phyloP scores from a whole-genome alignment of 2,797 vertebrate genomes.

The Psittacula echo region DNA sequence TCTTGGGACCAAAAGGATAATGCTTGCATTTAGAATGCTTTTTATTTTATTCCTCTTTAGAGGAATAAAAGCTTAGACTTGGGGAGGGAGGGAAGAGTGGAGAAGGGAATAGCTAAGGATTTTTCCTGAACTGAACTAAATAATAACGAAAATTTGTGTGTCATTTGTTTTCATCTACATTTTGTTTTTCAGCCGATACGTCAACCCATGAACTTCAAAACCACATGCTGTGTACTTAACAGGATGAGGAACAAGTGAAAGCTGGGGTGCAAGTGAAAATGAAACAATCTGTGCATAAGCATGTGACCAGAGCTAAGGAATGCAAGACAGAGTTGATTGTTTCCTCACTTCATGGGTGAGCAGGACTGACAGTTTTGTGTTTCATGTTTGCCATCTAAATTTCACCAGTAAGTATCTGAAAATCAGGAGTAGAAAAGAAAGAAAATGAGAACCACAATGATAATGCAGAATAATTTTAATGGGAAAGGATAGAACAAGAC shows the following conservation, averaged over 20 bases:
- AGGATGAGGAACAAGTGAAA: not conserved
- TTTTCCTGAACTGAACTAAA: not conserved
- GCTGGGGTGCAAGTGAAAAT: not conserved
- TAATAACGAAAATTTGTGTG: not conserved
- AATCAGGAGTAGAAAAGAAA: not conserved
- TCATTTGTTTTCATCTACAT: not conserved
- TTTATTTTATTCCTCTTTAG: not conserved
- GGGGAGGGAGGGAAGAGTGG: accelerated
- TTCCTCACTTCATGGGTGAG: not conserved
- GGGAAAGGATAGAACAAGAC: not conserved
- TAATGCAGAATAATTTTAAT: slow-evolving; percentile 27
- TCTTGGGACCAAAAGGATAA: not conserved
- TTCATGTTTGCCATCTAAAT: not conserved
- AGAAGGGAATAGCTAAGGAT: not conserved
- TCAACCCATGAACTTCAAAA: not conserved
- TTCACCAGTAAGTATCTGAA: not conserved
- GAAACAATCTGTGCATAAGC: not conserved
- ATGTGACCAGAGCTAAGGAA: too few relatives aligned
- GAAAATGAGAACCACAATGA: accelerated
- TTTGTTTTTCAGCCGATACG: not conserved
- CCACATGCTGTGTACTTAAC: not conserved
- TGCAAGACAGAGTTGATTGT: not conserved
- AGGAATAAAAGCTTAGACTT: not conserved
- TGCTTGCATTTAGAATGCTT: not conserved
- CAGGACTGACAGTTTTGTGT: not conserved